Evolutionary conservation across 2,113 vertebrate genomes (phyloP).

Genomic region (Silurus asotus): DNA sequence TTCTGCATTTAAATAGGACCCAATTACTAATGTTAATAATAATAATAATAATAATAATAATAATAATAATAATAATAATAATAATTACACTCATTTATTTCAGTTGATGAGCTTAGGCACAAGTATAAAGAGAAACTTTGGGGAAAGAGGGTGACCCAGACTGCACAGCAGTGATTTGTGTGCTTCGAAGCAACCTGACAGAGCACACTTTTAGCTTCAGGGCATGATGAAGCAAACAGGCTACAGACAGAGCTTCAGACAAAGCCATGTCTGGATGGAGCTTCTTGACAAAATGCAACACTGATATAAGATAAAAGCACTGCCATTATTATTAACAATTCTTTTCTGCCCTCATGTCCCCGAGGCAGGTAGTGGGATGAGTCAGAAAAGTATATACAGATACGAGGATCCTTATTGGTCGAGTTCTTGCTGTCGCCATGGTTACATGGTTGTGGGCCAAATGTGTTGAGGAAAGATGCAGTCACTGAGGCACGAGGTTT

Average conservation of each 20-base stretch:
- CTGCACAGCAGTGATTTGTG: constrained; percentile 39
- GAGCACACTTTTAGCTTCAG: constrained; percentile 39
- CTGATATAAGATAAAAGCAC: constrained; percentile 16
- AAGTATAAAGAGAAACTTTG: neutral
- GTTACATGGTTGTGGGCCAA: constrained; percentile 58
- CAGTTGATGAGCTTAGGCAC: neutral
- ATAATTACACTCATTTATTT: neutral
- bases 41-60: no score
- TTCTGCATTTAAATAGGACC: neutral
- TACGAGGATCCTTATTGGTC: constrained; percentile 51
- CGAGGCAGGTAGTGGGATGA: constrained; percentile 34
- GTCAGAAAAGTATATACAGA: constrained; percentile 39
- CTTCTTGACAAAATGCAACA: constrained; percentile 6
- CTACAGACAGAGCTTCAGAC: constrained; percentile 28
- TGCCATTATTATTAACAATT: constrained; percentile 14
- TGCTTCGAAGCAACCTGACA: constrained; percentile 45
- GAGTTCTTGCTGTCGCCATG: constrained; percentile 57
- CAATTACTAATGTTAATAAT: neutral
- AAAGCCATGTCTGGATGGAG: neutral
- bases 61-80: neutral
- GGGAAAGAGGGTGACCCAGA: constrained; percentile 34
- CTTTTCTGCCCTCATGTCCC: constrained; percentile 28
- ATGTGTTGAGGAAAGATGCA: constrained; percentile 47
- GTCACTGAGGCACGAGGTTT: constrained; percentile 39
- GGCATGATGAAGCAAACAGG: constrained; percentile 34